These are phyloP conservation scores for Myotis planiceps DNA, from an alignment of 2,797 vertebrate genomes.

Conservation along the genomic window DNA sequence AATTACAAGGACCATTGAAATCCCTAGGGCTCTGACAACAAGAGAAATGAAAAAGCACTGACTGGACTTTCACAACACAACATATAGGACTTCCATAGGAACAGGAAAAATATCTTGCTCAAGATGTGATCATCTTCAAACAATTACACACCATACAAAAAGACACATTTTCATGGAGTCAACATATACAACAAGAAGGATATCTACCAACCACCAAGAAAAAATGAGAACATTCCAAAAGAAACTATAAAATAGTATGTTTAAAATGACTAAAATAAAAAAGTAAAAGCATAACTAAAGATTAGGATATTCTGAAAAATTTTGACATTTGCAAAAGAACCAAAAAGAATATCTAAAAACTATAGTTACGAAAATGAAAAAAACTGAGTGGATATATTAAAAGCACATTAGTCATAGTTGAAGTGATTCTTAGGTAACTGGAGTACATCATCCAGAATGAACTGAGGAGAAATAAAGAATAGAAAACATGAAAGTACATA, in stretches of 20 bases:
- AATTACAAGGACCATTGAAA: background rate
- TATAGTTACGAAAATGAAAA: background rate
- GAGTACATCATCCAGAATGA: background rate
- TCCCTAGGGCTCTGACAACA: background rate
- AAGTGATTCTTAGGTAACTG: conserved; percentile 45
- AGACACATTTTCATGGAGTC: background rate
- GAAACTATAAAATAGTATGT: conserved; percentile 28
- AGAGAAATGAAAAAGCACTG: background rate
- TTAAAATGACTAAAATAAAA: conserved; percentile 35
- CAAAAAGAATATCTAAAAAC: conserved; percentile 30
- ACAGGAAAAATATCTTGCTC: background rate
- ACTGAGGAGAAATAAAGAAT: conserved; percentile 3
- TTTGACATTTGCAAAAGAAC: conserved; percentile 32
- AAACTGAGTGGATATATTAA: background rate
- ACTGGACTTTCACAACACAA: background rate
- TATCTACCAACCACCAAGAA: background rate
- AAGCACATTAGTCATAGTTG: background rate
- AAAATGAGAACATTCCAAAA: background rate
- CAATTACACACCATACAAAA: conserved; percentile 33
- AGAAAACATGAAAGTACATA: background rate
- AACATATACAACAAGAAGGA: background rate
- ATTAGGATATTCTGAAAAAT: conserved; percentile 27
- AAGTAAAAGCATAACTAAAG: conserved; percentile 11
- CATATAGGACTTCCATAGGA: background rate
- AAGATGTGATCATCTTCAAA: conserved; percentile 30